phyloP scores from a whole-genome alignment of 2,113 vertebrate genomes.

The Anguilla rostrata region DNA sequence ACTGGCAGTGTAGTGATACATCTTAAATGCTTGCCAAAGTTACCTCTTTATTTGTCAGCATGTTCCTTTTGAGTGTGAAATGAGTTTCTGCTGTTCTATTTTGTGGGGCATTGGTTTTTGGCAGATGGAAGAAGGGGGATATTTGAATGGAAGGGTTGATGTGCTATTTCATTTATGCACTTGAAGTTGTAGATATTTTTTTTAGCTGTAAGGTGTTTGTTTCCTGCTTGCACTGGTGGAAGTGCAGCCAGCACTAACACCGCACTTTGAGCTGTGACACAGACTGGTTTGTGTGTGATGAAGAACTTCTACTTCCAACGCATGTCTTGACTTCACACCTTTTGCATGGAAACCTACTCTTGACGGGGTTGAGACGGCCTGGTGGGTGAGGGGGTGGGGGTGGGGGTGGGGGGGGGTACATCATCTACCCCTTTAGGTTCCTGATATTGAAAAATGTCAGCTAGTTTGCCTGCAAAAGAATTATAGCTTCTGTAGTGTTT shows the following conservation, averaged over 20 bases:
- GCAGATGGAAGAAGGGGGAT: not conserved
- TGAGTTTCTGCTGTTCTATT: not conserved
- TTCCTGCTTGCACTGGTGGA: slow-evolving; percentile 70
- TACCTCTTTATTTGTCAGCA: not conserved
- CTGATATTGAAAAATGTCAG: slow-evolving; percentile 45
- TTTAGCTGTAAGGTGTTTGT: slow-evolving; percentile 17
- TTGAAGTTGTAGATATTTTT: slow-evolving; percentile 20
- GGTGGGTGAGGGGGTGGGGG: slow-evolving; percentile 37
- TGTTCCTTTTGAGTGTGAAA: not conserved
- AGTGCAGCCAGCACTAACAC: slow-evolving; percentile 85
- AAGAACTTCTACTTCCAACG: slow-evolving; percentile 74
- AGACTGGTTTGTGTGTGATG: slow-evolving; percentile 62
- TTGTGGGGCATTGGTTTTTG: not conserved
- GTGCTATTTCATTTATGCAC: slow-evolving; percentile 1
- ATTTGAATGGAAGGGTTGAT: not conserved
- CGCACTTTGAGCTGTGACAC: slow-evolving; percentile 72
- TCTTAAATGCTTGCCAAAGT: not conserved
- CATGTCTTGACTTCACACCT: slow-evolving; percentile 84
- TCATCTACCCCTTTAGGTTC: slow-evolving; percentile 42
- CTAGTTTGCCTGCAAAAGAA: slow-evolving; percentile 49
- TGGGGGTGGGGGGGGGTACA: slow-evolving; percentile 24
- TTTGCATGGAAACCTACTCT: slow-evolving; percentile 79
- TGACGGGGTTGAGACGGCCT: slow-evolving; percentile 56
- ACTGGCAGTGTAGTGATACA: not conserved
- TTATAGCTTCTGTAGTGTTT: slow-evolving; percentile 47